Conservation (phyloP, 2,797 vertebrate species). For the Sebastes iracundus region DNA sequence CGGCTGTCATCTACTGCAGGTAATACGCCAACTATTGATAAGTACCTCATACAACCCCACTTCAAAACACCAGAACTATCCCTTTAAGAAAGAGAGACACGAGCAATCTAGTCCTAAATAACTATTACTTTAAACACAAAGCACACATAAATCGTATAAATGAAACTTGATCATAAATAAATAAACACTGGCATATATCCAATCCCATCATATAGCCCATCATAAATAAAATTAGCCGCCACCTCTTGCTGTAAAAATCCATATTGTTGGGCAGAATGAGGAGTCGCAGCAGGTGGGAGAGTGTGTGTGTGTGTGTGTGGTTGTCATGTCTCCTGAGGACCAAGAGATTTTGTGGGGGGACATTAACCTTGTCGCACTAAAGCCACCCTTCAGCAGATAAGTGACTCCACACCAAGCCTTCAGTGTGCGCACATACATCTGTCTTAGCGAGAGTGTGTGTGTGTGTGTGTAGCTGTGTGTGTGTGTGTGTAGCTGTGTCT, state of each 20-base stretch:
- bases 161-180: background rate
- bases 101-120: background rate
- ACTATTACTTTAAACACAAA: background rate
- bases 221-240: background rate
- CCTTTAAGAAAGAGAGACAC: background rate
- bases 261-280: background rate
- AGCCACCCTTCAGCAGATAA: conserved; percentile 46
- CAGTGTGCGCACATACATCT: background rate
- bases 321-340: conserved; percentile 35
- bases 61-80: too few species aligned
- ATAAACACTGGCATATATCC: background rate
- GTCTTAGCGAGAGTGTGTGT: background rate
- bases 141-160: background rate
- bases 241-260: background rate
- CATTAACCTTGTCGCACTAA: conserved; percentile 59
- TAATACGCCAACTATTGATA: too few species aligned
- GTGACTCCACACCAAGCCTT: conserved; percentile 44
- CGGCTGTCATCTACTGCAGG: too few species aligned
- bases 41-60: too few species aligned
- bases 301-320: background rate
- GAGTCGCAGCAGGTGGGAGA: background rate
- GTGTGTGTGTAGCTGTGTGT: background rate
- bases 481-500: conserved; percentile 17
- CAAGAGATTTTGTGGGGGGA: conserved; percentile 25
- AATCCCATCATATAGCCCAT: too few species aligned